phyloP scores from a whole-genome alignment of 2,113 vertebrate genomes.

The Motacilla alba region DNA sequence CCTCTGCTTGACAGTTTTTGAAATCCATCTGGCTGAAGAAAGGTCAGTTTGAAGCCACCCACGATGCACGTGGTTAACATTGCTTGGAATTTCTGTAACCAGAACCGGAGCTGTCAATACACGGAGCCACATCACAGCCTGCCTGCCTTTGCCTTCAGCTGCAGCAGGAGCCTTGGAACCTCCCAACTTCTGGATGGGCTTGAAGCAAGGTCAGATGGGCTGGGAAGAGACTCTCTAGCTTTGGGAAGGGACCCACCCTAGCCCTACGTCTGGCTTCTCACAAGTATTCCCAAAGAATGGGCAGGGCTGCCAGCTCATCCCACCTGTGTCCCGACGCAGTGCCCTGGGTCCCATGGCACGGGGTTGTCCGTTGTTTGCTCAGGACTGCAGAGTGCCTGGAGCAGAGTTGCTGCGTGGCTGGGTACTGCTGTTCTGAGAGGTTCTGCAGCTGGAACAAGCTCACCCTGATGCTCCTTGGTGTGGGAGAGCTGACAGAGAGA shows the following conservation, averaged over 20 bases:
- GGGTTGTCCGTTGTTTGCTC: background rate
- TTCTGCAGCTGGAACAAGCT: background rate
- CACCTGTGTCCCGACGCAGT: background rate
- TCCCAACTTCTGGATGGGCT: background rate
- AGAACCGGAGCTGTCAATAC: background rate
- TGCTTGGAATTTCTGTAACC: background rate
- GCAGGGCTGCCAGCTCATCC: background rate
- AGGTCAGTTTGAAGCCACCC: background rate
- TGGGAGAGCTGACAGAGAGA: background rate
- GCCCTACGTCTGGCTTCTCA: background rate
- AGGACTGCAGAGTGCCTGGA: background rate
- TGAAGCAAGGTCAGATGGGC: background rate
- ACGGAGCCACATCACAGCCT: background rate
- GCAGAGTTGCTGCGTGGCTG: background rate
- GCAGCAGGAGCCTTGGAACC: background rate
- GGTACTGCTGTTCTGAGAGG: background rate
- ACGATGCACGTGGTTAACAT: rapidly evolving
- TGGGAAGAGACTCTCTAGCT: background rate
- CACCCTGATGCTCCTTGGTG: background rate
- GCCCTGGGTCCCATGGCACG: background rate
- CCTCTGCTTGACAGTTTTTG: background rate
- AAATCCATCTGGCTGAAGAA: background rate
- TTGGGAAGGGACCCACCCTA: background rate
- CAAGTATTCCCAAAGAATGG: background rate
- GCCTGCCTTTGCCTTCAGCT: background rate